Conservation (phyloP, 2,113 vertebrate species). For the Chloropsis hardwickii region DNA sequence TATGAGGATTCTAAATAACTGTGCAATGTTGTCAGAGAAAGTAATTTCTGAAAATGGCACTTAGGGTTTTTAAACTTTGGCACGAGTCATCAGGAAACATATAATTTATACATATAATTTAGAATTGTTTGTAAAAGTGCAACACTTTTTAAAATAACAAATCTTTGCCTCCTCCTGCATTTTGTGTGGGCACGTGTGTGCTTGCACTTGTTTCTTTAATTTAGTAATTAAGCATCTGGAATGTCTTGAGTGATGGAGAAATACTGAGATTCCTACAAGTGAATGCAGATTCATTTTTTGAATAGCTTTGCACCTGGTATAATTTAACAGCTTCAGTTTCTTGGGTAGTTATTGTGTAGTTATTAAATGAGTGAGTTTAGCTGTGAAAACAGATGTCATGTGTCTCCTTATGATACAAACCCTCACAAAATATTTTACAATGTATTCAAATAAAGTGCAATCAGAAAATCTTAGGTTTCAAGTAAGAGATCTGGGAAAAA, state of each 20-base stretch:
- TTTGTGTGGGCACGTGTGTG: accelerated
- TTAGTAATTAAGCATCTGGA: slow-evolving; percentile 48
- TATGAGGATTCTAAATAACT: neutral
- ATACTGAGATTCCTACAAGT: neutral
- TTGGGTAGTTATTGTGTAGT: neutral
- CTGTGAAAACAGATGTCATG: neutral
- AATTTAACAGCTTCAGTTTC: slow-evolving; percentile 30
- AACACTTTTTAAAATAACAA: neutral
- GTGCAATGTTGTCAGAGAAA: neutral
- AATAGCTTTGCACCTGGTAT: neutral
- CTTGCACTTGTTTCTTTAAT: neutral
- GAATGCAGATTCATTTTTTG: slow-evolving; percentile 2
- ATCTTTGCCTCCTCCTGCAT: neutral
- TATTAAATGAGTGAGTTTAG: neutral
- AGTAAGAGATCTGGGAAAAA: neutral
- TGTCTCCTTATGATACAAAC: neutral
- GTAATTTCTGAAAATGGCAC: neutral
- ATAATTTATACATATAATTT: neutral
- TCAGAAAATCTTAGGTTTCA: neutral
- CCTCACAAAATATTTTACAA: neutral
- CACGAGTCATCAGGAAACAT: neutral
- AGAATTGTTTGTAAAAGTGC: neutral
- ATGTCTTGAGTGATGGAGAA: neutral
- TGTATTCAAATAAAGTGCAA: neutral
- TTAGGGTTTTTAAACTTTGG: neutral